Evolutionary conservation across 2,888 invertebrate species (phyloP).

Genomic region (Polyommatus icarus): DNA sequence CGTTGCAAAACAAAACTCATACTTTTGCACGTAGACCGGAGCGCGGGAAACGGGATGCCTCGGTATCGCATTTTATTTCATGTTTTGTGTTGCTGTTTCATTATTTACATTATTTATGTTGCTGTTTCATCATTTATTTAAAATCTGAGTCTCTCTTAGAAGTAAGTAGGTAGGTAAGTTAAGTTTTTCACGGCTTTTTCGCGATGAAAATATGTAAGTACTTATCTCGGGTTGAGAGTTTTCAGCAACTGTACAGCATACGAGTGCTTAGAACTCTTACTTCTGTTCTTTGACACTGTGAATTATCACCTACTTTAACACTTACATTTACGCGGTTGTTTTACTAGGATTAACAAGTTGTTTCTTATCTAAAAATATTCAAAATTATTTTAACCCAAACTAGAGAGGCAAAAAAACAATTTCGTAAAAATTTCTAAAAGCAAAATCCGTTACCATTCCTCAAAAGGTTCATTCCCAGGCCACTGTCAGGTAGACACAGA

Average conservation of each 20-base stretch:
- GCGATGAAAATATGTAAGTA: not conserved
- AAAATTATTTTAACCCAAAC: not conserved
- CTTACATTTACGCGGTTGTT: too few relatives aligned
- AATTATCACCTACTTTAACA: too few relatives aligned
- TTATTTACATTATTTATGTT: conserved; percentile 33
- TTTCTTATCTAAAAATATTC: too few relatives aligned
- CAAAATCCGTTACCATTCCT: not conserved
- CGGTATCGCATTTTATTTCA: not conserved
- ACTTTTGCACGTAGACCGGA: conserved; percentile 40
- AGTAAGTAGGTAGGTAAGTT: too few relatives aligned
- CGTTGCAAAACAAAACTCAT: conserved; percentile 44
- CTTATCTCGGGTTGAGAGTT: too few relatives aligned
- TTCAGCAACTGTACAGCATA: too few relatives aligned
- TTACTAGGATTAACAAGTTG: not conserved
- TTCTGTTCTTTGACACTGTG: too few relatives aligned
- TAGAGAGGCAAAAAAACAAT: not conserved
- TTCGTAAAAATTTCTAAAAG: not conserved
- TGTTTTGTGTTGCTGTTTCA: not conserved
- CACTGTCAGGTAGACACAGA: conserved; percentile 46
- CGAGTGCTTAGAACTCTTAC: too few relatives aligned
- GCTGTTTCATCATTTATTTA: not conserved
- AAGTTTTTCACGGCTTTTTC: not conserved
- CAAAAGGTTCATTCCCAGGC: conserved; percentile 30
- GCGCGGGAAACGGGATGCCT: conserved; percentile 40
- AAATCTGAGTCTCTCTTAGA: not conserved